Base-by-base conservation (phyloP, 2,113 vertebrate species). In the Crypturellus undulatus region DNA sequence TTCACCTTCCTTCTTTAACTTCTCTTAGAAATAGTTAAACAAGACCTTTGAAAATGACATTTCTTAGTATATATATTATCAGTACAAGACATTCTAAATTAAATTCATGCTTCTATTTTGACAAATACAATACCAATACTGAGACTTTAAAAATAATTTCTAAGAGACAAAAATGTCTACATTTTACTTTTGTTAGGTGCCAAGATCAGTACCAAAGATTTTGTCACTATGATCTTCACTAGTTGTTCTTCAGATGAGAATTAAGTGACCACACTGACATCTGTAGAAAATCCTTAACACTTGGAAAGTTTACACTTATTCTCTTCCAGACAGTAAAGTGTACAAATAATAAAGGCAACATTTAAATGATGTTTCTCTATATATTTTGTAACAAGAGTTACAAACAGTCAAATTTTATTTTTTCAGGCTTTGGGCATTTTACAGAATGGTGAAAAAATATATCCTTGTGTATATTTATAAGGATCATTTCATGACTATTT, bases 11-110 rank as follows among this genome's bases (percentile, higher is more conserved):
- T 69, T 47, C 77, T 90, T 95, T 78, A 83, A 38, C 18, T 84
- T 97, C 43, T 30, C 15, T 49, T 42, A 84, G 82, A 93, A 97
- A 93, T 24, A 67, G 38, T 60, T 91, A 93, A 95, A 49, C 77
- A 62, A 30, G 8, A 81, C 40, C 28, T 68, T 76, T 75, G 51
- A 60, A 52, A 70, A 79, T 18, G 4, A 3, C 42, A 51, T 73
- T 77, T 77, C 14, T 78, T 62, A 62, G 5, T 4, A 49, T 26
- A 25, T 22, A 14, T 12, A 4, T 47, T 65, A 76, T 38, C 60
- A 14, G 60, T 21, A 43, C 2, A 84, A 4, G 5, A 47, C 54
- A 5, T 1, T 67, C 3, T 71, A 81, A 58, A 43, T 80, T 34
- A 49, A 80, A 52, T 40, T 3, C 7, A 67, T 24, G 1, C 18